phyloP scores from a whole-genome alignment of 2,113 vertebrate genomes.

The Labrus mixtus region DNA sequence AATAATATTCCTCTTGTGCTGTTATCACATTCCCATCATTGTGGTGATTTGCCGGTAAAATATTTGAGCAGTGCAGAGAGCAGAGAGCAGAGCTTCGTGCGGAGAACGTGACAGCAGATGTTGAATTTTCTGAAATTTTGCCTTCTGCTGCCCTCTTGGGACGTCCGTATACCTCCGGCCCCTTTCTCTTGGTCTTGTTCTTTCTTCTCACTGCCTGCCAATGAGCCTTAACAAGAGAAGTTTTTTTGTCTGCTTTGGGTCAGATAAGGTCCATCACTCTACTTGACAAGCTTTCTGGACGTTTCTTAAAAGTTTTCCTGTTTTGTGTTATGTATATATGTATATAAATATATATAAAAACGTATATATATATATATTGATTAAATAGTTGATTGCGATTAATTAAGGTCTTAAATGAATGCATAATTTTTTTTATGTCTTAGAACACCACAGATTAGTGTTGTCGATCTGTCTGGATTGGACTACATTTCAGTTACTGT shows the following conservation, averaged over 20 bases:
- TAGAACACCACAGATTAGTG: too few species aligned
- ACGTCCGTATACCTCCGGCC: constrained; percentile 48
- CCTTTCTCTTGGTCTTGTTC: constrained; percentile 37
- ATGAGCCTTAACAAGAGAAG: constrained; percentile 44
- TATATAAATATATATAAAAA: too few species aligned
- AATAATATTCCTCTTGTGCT: constrained; percentile 7
- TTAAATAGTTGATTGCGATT: too few species aligned
- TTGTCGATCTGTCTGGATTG: background rate
- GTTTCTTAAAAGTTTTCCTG: background rate
- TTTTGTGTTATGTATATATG: background rate
- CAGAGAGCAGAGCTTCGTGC: constrained; percentile 28
- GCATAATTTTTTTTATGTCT: too few species aligned
- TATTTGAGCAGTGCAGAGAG: constrained; percentile 27
- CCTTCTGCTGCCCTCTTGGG: constrained; percentile 65
- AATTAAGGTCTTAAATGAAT: too few species aligned
- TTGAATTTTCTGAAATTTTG: constrained; percentile 48
- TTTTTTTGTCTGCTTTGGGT: constrained; percentile 49
- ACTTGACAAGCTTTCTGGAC: background rate
- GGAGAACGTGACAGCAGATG: constrained; percentile 54
- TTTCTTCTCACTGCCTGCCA: constrained; percentile 55
- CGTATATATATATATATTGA: too few species aligned
- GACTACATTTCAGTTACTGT: background rate
- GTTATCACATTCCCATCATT: constrained; percentile 20
- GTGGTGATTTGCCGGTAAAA: constrained; percentile 11
- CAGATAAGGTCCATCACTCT: constrained; percentile 30